phyloP scores from a whole-genome alignment of 2,888 invertebrate species.

The Cryptocheilus praepositus region DNA sequence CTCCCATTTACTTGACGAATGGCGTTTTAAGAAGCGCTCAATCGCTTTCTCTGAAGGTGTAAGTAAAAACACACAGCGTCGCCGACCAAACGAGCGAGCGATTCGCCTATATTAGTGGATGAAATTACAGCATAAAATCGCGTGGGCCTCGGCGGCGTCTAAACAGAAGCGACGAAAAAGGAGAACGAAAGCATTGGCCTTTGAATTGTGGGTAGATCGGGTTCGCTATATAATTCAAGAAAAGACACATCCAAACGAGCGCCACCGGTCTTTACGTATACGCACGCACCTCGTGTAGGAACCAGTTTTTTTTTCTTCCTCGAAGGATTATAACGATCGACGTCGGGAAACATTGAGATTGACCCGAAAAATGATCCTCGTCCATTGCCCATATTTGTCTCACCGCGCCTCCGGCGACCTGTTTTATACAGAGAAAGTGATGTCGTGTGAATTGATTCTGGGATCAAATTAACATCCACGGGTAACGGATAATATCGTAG shows the following conservation, averaged over 20 bases:
- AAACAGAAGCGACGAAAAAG: conserved; percentile 6
- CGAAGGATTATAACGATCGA: conserved; percentile 48
- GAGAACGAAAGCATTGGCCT: conserved; percentile 28
- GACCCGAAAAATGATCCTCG: too few relatives aligned
- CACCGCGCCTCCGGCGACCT: too few relatives aligned
- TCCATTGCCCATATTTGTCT: too few relatives aligned
- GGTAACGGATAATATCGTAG: too few relatives aligned
- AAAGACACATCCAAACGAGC: conserved; percentile 38
- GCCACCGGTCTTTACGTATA: conserved; percentile 57
- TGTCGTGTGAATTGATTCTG: too few relatives aligned
- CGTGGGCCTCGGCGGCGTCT: conserved; percentile 28
- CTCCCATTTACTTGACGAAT: too few relatives aligned
- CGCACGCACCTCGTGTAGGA: conserved; percentile 29
- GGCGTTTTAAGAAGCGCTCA: too few relatives aligned
- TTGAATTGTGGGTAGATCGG: conserved; percentile 36
- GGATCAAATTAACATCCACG: too few relatives aligned
- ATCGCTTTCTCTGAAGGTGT: too few relatives aligned
- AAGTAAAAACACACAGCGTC: too few relatives aligned
- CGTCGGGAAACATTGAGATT: conserved; percentile 52
- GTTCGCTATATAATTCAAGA: conserved; percentile 45
- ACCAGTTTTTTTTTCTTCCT: conserved; percentile 43
- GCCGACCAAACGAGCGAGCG: neutral
- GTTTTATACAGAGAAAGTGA: too few relatives aligned
- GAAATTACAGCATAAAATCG: conserved; percentile 47
- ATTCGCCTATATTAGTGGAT: conserved; percentile 25